Evolutionary conservation across 2,113 vertebrate genomes (phyloP).

Genomic region (Varanus komodoensis): DNA sequence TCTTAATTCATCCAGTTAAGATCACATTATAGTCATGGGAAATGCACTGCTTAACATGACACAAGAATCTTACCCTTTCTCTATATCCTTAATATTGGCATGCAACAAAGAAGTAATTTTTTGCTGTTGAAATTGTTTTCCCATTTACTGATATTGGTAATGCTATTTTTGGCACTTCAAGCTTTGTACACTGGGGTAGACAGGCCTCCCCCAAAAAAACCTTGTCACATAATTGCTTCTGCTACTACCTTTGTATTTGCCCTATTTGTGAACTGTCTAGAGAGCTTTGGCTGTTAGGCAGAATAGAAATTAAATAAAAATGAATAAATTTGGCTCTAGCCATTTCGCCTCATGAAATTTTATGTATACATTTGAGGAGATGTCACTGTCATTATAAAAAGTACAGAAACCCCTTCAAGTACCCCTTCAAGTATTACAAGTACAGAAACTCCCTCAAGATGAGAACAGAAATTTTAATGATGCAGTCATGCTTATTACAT

Average conservation of each 20-base stretch:
- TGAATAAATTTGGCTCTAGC: neutral
- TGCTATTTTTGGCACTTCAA: neutral
- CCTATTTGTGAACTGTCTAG: neutral
- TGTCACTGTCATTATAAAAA: neutral
- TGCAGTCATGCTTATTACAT: neutral
- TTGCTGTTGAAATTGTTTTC: neutral
- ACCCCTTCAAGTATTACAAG: neutral
- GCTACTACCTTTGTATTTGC: neutral
- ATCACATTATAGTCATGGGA: neutral
- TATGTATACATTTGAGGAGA: neutral
- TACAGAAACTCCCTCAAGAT: neutral
- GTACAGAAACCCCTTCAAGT: neutral
- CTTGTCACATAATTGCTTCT: neutral
- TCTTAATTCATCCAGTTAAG: neutral
- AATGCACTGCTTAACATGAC: neutral
- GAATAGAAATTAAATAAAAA: too few species aligned
- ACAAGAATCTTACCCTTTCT: neutral
- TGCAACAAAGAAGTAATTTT: neutral
- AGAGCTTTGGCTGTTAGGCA: too few species aligned
- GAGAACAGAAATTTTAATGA: neutral
- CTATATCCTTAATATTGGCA: neutral
- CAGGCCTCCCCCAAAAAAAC: neutral
- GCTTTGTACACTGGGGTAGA: neutral
- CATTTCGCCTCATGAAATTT: neutral
- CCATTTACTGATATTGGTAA: too few species aligned